phyloP scores from a whole-genome alignment of 1,140 invertebrate species.

The Sitobion miscanthi region DNA sequence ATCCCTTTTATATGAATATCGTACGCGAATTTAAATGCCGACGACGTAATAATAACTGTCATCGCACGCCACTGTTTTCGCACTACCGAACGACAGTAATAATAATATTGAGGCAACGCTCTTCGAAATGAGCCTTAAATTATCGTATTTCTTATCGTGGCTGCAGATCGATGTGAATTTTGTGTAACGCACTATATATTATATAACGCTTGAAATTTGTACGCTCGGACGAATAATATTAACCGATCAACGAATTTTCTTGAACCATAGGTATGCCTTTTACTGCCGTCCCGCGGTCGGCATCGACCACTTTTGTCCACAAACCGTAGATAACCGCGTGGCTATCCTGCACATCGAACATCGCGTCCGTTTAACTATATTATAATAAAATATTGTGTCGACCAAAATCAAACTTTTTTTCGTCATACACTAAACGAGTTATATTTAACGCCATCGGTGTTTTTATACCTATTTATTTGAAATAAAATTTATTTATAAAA shows the following conservation, averaged over 20 bases:
- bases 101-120: background rate
- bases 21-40: slow-evolving; percentile 12
- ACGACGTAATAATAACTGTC: background rate
- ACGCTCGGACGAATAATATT: background rate
- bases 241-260: background rate
- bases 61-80: background rate
- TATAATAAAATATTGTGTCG: background rate
- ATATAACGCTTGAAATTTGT: background rate
- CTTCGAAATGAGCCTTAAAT: background rate
- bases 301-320: too few species aligned
- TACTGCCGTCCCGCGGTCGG: background rate
- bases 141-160: background rate
- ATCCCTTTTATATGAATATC: slow-evolving; percentile 29
- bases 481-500: background rate
- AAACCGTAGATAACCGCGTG: too few species aligned
- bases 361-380: background rate
- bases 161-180: background rate
- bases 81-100: background rate
- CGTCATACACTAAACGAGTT: too few species aligned
- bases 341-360: background rate
- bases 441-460: background rate
- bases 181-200: too few species aligned
- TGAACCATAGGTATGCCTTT: background rate
- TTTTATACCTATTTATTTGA: background rate
- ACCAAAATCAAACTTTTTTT: too few species aligned